These are phyloP conservation scores for Dicrurus megarhynchus DNA, from an alignment of 2,113 vertebrate species.

Conservation along the genomic window DNA sequence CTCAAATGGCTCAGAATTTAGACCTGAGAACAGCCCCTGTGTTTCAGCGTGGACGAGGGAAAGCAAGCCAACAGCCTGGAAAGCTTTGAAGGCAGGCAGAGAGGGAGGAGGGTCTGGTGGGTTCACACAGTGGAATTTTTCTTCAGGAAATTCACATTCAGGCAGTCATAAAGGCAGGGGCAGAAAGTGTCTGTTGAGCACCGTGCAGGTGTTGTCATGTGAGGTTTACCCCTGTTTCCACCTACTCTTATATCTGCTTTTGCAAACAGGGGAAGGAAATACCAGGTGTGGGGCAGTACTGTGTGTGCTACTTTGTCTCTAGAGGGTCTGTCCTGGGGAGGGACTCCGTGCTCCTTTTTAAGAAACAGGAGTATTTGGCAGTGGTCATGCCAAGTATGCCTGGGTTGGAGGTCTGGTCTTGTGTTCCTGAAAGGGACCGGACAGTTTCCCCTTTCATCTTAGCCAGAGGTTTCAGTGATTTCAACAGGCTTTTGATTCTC, in stretches of 20 bases:
- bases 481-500: neutral
- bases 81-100: neutral
- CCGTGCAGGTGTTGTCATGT: fast-evolving
- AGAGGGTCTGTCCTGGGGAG: neutral
- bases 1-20: neutral
- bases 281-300: neutral
- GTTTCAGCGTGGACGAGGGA: neutral
- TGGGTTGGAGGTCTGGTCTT: neutral
- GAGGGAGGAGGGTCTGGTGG: neutral
- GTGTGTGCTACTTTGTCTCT: neutral
- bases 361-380: neutral
- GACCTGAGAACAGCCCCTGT: neutral
- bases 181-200: neutral
- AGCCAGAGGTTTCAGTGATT: neutral
- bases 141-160: neutral
- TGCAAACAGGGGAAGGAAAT: neutral
- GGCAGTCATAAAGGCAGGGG: neutral
- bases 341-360: neutral
- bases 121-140: neutral
- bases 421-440: neutral
- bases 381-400: neutral
- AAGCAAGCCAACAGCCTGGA: neutral
- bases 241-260: neutral
- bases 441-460: neutral
- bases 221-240: neutral